Evolutionary conservation across 2,797 vertebrate genomes (phyloP).

Genomic region (Sebastes steindachneri): DNA sequence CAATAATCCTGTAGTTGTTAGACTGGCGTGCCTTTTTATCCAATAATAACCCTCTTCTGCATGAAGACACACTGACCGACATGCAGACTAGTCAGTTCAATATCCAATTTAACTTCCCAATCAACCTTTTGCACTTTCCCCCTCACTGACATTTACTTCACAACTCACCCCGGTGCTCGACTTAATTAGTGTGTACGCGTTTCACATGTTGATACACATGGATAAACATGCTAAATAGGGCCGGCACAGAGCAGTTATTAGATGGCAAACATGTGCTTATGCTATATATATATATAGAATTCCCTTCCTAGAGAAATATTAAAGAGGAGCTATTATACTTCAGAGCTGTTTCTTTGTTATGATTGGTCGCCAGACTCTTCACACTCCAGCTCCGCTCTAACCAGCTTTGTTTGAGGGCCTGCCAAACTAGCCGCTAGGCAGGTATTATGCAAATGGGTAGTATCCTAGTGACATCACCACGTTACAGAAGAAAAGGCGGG

Average conservation of each 20-base stretch:
- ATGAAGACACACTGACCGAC: neutral
- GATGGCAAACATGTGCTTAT: neutral
- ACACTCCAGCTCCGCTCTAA: too few relatives aligned
- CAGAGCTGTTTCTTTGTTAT: too few relatives aligned
- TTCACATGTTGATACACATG: constrained; percentile 15
- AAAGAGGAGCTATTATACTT: too few relatives aligned
- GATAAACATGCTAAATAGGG: neutral
- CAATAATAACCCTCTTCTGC: constrained; percentile 22
- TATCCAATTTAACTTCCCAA: constrained; percentile 69
- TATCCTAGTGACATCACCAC: too few relatives aligned
- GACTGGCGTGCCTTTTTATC: constrained; percentile 9
- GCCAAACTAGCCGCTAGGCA: too few relatives aligned
- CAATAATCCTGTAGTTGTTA: constrained; percentile 38
- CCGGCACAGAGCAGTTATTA: neutral
- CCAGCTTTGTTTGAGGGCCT: too few relatives aligned
- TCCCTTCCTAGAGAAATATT: neutral
- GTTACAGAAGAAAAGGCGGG: too few relatives aligned
- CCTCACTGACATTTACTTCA: constrained; percentile 42
- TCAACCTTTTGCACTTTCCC: constrained; percentile 56
- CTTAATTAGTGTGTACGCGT: constrained; percentile 29
- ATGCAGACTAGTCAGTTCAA: constrained; percentile 54
- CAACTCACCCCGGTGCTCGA: neutral
- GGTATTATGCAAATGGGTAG: too few relatives aligned
- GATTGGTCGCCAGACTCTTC: too few relatives aligned
- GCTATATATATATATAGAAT: neutral